These are phyloP conservation scores for Astatoreochromis straeleni DNA, from an alignment of 2,113 vertebrate genomes.

Conservation along the genomic window DNA sequence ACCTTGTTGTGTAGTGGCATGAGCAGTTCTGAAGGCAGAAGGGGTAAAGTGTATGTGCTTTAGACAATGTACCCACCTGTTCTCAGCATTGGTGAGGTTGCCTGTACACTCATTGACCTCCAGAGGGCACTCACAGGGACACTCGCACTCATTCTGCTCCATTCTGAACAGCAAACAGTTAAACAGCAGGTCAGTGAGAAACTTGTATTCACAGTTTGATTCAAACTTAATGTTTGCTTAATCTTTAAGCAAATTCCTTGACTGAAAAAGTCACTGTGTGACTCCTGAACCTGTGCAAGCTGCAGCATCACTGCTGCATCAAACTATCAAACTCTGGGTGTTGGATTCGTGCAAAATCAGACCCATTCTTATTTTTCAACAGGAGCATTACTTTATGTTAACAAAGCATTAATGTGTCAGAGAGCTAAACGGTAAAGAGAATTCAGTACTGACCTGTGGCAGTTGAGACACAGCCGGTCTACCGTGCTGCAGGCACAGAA, in stretches of 20 bases:
- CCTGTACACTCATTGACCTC: conserved; percentile 98
- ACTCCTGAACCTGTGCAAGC: background rate
- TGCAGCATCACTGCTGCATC: background rate
- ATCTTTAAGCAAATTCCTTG: background rate
- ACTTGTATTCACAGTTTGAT: background rate
- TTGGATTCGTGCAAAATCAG: background rate
- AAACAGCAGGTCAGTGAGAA: background rate
- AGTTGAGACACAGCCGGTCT: conserved; percentile 97
- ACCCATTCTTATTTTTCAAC: background rate
- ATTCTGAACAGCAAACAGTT: conserved; percentile 73
- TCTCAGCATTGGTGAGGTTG: conserved; percentile 94
- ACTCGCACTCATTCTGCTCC: conserved; percentile 98
- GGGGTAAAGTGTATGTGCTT: background rate
- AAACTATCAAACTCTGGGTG: background rate
- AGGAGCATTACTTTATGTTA: background rate
- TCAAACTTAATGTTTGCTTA: background rate
- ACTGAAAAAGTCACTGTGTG: background rate
- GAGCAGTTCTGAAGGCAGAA: background rate
- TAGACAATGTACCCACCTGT: conserved; percentile 73
- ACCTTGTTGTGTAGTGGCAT: background rate
- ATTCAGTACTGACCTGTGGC: conserved; percentile 80
- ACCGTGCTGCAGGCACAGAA: conserved; percentile 99
- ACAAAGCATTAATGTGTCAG: background rate
- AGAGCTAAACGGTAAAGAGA: background rate
- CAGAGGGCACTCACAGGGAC: conserved; percentile 96